Conservation (phyloP, 2,797 vertebrate species). For the Esox masquinongy region DNA sequence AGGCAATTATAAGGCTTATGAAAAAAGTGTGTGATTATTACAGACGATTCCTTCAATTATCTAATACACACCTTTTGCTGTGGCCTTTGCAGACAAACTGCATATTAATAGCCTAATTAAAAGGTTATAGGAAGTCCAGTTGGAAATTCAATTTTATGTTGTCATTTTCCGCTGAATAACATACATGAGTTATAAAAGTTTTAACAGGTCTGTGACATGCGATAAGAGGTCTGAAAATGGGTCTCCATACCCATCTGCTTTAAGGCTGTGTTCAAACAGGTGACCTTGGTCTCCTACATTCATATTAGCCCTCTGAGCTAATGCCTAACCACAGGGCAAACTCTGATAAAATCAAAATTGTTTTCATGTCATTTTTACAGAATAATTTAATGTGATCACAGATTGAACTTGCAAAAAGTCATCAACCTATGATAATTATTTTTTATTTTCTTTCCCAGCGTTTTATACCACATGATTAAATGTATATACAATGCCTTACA, state of each 20-base stretch:
- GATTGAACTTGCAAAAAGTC: too few relatives aligned
- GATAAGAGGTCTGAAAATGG: background rate
- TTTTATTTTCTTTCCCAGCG: too few relatives aligned
- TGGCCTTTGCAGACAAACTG: constrained; percentile 53
- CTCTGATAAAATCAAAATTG: too few relatives aligned
- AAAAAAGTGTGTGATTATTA: constrained; percentile 48
- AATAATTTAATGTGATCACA: too few relatives aligned
- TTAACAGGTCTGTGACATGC: constrained; percentile 27
- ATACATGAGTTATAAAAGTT: constrained; percentile 41
- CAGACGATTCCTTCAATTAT: constrained; percentile 47
- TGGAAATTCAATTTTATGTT: constrained; percentile 48
- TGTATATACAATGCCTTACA: too few relatives aligned
- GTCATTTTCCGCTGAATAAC: constrained; percentile 42
- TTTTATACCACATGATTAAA: too few relatives aligned
- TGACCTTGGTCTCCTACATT: background rate
- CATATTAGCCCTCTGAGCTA: background rate
- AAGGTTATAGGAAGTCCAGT: constrained; percentile 52
- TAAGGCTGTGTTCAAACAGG: background rate
- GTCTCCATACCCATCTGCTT: background rate
- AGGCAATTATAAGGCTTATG: constrained; percentile 62
- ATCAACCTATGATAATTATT: too few relatives aligned
- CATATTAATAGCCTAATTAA: constrained; percentile 70
- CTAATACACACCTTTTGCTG: constrained; percentile 50
- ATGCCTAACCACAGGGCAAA: background rate
- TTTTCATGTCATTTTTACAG: too few relatives aligned